Percentiles rank a stretch among this genome's conserved stretches.
Conservation (phyloP, 2,797 vertebrate genomes). For the Anabas testudineus region DNA sequence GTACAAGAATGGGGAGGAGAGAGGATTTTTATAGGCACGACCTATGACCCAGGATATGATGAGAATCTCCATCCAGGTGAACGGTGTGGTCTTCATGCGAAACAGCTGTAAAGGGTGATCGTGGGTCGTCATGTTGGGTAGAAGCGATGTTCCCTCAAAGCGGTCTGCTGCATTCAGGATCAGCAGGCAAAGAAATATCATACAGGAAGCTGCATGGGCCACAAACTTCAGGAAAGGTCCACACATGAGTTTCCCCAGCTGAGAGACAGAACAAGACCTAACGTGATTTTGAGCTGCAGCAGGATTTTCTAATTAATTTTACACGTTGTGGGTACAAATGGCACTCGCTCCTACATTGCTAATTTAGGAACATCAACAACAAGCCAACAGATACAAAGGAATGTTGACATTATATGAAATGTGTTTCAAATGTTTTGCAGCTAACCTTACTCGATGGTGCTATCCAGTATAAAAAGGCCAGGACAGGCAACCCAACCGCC, state of each 20-base stretch:
- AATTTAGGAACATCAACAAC: too few species aligned
- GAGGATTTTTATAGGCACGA: slow-evolving; percentile 57
- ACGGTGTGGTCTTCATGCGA: slow-evolving; percentile 95
- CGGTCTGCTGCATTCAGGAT: slow-evolving; percentile 96
- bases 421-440: slow-evolving; percentile 35
- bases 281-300: not conserved
- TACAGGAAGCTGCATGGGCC: slow-evolving; percentile 95
- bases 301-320: not conserved
- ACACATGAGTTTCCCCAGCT: slow-evolving; percentile 93
- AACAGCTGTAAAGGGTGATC: slow-evolving; percentile 93
- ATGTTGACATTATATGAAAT: too few species aligned
- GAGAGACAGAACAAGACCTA: slow-evolving; percentile 20
- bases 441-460: slow-evolving; percentile 97
- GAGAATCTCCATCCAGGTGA: slow-evolving; percentile 97
- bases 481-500: slow-evolving; percentile 89
- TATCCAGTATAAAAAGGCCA: slow-evolving; percentile 92
- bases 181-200: slow-evolving; percentile 94
- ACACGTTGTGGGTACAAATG: not conserved
- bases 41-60: slow-evolving; percentile 98
- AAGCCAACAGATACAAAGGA: not conserved
- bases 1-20: not conserved
- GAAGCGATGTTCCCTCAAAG: slow-evolving; percentile 92
- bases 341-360: too few species aligned
- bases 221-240: slow-evolving; percentile 98
- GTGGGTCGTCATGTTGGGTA: slow-evolving; percentile 92